Evolutionary conservation across 2,888 invertebrate genomes (phyloP), one percentile per base, ranked within the genome.

Genomic region (Anthophora plumipes): DNA sequence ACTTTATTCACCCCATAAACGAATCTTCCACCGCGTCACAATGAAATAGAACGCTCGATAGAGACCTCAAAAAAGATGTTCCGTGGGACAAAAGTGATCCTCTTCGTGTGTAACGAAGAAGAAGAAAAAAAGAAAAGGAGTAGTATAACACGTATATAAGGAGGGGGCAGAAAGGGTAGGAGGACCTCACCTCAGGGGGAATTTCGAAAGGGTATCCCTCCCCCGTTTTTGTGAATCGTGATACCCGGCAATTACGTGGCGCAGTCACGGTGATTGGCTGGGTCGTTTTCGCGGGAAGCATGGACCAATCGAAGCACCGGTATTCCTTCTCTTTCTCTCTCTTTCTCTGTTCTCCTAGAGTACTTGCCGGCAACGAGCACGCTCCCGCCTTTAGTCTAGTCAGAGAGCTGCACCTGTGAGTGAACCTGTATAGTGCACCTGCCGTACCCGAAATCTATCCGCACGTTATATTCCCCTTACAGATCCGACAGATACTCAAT

Each of bases 201-300:
- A 82, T 82, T 82, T 79, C 75, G 71, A 86, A 80, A 79, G 79
- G 86, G 84, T 69, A 84, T 77, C 82, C 85, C 77, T 74, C 82
- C 80, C 80, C 80, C 85, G 85, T 86, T 85, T 86, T 86, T 85
- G 83, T 83, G 78, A 82, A 77, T 85, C 77, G 77, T 79, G 85
- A 85, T 86, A 86, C 83, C 89, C 85, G 79, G 85, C 88, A 90
- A 90, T 90, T 90, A 90, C 88, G 83, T 48, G 77, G 74, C 72
- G 61, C 82, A 63, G 83, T 81, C 76, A 79, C 78, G 80, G 82
- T 80, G 88, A 90, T 90, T 90, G 90, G 90, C 82, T 84, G 85
- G 81, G 66, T 76, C 81, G 71, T 89, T 88, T 89, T 89, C 90
- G 90, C 90, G 90, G 90, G 90, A 91, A 91, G 83, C 82, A 85